These are phyloP conservation scores for Drosophila anomalata DNA, from an alignment of 2,888 invertebrate genomes.

Conservation along the genomic window DNA sequence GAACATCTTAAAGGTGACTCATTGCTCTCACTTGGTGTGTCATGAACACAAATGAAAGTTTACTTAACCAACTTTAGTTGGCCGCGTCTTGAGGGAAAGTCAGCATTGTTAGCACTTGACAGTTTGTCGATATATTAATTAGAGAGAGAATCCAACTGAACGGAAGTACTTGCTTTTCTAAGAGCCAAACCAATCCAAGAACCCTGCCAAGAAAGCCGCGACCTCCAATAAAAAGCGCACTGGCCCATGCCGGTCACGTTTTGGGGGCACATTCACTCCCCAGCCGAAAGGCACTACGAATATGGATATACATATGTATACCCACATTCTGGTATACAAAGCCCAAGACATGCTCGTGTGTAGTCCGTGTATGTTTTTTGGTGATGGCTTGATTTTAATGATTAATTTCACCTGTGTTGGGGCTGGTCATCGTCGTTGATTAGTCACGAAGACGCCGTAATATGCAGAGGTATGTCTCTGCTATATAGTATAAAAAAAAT, in stretches of 20 bases:
- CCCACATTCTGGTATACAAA: slow-evolving; percentile 1
- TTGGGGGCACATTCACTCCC: slow-evolving; percentile 32
- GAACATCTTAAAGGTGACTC: slow-evolving; percentile 20
- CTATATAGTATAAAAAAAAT: slow-evolving; percentile 4
- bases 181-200: slow-evolving; percentile 12
- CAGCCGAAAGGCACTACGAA: slow-evolving; percentile 10
- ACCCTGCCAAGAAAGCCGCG: slow-evolving; percentile 20
- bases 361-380: slow-evolving; percentile 13
- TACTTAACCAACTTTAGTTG: slow-evolving; percentile 4
- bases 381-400: slow-evolving; percentile 38
- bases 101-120: not conserved
- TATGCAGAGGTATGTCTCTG: not conserved
- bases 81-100: slow-evolving; percentile 15
- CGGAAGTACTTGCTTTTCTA: slow-evolving; percentile 34
- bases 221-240: slow-evolving; percentile 16
- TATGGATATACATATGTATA: not conserved
- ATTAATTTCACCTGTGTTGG: slow-evolving; percentile 43
- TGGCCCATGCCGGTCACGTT: slow-evolving; percentile 63
- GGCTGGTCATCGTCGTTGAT: slow-evolving; percentile 41
- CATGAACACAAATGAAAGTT: slow-evolving; percentile 32
- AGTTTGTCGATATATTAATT: slow-evolving; percentile 24
- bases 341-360: not conserved
- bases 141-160: slow-evolving; percentile 20
- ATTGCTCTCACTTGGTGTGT: slow-evolving; percentile 18
- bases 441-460: slow-evolving; percentile 23